These are phyloP conservation scores for Montipora capitata DNA, from an alignment of 92 coral and sea anemone genomes.

Conservation along the genomic window DNA sequence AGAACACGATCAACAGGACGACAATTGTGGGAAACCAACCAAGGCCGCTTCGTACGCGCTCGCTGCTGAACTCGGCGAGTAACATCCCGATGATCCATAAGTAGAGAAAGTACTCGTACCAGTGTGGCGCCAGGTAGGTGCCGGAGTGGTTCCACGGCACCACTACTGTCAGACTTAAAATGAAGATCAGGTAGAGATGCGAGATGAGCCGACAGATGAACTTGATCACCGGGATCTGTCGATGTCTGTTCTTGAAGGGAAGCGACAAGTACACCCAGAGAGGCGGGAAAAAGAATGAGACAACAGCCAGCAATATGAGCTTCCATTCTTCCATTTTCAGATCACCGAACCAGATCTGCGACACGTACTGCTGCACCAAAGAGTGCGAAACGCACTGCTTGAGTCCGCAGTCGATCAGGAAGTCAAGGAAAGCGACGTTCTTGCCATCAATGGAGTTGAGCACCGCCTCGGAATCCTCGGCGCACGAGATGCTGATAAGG, in stretches of 20 bases:
- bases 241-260: conserved; percentile 93
- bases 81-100: conserved; percentile 93
- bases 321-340: conserved; percentile 94
- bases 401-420: conserved; percentile 92
- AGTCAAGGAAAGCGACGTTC: conserved; percentile 93
- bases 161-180: conserved; percentile 84
- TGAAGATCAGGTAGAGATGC: conserved; percentile 86
- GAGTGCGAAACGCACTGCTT: conserved; percentile 96
- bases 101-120: conserved; percentile 87
- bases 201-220: conserved; percentile 98
- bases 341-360: conserved; percentile 93
- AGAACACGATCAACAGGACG: conserved; percentile 67
- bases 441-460: conserved; percentile 89
- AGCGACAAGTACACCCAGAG: conserved; percentile 91
- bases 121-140: conserved; percentile 75
- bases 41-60: conserved; percentile 86
- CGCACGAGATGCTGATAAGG: conserved; percentile 92
- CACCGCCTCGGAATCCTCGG: conserved; percentile 87
- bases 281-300: conserved; percentile 90
- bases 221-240: conserved; percentile 95
- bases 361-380: conserved; percentile 94
- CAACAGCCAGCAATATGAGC: conserved; percentile 84
- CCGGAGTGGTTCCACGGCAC: conserved; percentile 88
- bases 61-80: conserved; percentile 85
- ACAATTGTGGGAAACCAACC: conserved; percentile 93